Percentiles rank a stretch among this genome's conserved stretches.
Evolutionary conservation across 92 coral and sea anemone species (phyloP).

Genomic region (Blastomussa wellsi): DNA sequence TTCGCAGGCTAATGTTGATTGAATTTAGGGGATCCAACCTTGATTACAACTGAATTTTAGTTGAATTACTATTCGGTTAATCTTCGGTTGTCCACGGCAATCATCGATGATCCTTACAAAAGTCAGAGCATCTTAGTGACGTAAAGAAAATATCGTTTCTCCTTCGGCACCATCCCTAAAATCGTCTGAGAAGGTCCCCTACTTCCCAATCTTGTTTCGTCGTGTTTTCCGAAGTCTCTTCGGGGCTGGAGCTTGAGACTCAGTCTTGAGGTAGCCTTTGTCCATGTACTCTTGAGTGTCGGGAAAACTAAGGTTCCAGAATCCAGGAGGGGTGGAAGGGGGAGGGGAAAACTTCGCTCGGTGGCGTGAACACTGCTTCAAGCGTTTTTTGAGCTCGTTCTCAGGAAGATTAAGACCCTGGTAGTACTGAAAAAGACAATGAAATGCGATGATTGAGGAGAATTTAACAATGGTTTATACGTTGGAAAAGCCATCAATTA

Average conservation of each 20-base stretch:
- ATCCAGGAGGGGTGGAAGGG: constrained; percentile 94
- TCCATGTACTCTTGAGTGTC: constrained; percentile 89
- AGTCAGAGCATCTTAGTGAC: background rate
- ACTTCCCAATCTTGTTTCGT: constrained; percentile 40
- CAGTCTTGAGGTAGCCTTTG: constrained; percentile 77
- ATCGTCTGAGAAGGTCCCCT: background rate
- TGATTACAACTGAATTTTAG: no score
- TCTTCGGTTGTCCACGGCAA: background rate
- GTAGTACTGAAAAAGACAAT: constrained; percentile 72
- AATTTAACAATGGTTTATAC: no score
- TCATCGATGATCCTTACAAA: background rate
- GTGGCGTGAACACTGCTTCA: constrained; percentile 91
- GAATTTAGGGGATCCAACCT: no score
- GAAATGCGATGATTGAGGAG: background rate
- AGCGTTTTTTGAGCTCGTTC: constrained; percentile 73
- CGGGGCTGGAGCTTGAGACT: constrained; percentile 58
- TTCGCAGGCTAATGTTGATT: no score
- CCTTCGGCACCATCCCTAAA: background rate
- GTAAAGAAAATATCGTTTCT: background rate
- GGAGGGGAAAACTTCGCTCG: constrained; percentile 96
- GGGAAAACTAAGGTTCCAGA: constrained; percentile 91
- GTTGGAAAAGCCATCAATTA: no score
- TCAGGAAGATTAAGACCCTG: constrained; percentile 78
- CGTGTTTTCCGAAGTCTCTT: constrained; percentile 53
- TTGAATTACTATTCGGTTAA: background rate